Percentiles rank a stretch among this genome's conserved stretches.
Conservation (phyloP, 2,888 invertebrate genomes). For the Euproctis similis region DNA sequence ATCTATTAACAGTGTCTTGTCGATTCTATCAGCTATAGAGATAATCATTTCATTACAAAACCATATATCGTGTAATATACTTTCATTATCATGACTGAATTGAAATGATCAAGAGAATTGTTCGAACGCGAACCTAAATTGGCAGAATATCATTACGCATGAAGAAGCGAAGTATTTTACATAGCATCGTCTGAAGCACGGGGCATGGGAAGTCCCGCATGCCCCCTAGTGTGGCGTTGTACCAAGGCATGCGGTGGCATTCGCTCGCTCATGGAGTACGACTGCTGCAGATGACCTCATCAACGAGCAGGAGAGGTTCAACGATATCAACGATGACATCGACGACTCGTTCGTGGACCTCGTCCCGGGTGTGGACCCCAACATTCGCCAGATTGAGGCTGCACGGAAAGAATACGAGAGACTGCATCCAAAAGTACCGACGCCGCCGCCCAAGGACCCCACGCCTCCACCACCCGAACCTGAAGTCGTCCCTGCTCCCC, state of each 20-base stretch:
- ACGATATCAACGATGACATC: slow-evolving; percentile 93
- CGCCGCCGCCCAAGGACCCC: slow-evolving; percentile 30
- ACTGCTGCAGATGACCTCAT: slow-evolving; percentile 86
- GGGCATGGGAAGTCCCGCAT: slow-evolving; percentile 43
- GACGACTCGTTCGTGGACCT: slow-evolving; percentile 94
- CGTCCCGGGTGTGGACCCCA: slow-evolving; percentile 76
- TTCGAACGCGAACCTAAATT: slow-evolving; percentile 29
- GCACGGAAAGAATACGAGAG: slow-evolving; percentile 33
- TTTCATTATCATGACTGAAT: slow-evolving; percentile 26
- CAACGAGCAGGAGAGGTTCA: slow-evolving; percentile 92
- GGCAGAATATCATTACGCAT: slow-evolving; percentile 13
- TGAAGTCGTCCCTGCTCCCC: slow-evolving; percentile 22
- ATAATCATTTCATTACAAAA: slow-evolving; percentile 24
- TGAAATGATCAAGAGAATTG: slow-evolving; percentile 13
- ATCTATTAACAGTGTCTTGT: slow-evolving; percentile 36
- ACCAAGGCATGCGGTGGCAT: slow-evolving; percentile 33
- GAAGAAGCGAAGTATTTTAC: slow-evolving; percentile 21
- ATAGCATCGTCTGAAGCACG: slow-evolving; percentile 42
- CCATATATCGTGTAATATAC: slow-evolving; percentile 21
- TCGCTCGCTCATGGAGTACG: slow-evolving; percentile 34
- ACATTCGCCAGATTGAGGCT: slow-evolving; percentile 36
- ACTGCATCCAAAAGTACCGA: slow-evolving; percentile 23
- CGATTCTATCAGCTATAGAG: slow-evolving; percentile 73
- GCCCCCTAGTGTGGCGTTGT: slow-evolving; percentile 36
- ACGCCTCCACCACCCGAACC: slow-evolving; percentile 24